Conservation (phyloP, 2,888 invertebrate species). For the Noctua pronuba region DNA sequence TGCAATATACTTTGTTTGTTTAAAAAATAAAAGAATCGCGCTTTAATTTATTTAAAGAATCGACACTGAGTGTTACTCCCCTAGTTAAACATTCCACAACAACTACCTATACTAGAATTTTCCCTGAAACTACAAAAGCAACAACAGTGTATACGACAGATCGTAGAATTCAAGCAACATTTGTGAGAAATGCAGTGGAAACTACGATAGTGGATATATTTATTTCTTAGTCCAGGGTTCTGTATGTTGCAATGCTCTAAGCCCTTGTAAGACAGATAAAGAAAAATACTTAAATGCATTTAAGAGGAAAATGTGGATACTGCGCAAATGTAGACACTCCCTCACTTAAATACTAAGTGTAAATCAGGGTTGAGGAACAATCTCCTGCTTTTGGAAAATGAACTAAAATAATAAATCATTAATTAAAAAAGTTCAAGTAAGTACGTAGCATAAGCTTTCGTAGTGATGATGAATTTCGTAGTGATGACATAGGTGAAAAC, state of each 20-base stretch:
- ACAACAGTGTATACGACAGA: conserved; percentile 28
- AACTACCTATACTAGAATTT: conserved; percentile 19
- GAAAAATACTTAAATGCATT: neutral
- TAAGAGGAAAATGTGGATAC: conserved; percentile 1
- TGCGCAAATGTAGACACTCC: neutral
- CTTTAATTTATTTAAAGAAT: conserved; percentile 44
- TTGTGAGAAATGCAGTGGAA: conserved; percentile 11
- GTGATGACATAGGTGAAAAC: neutral
- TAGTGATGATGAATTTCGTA: neutral
- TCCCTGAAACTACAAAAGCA: conserved; percentile 37
- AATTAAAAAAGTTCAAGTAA: too few species aligned
- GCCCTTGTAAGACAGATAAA: neutral
- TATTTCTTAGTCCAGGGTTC: conserved; percentile 11
- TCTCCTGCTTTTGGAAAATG: too few species aligned
- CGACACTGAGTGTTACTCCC: neutral
- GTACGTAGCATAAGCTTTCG: neutral
- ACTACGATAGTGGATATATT: conserved; percentile 7
- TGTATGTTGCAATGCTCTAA: neutral
- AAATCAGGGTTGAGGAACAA: neutral
- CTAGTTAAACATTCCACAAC: conserved; percentile 27
- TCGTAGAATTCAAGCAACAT: conserved; percentile 17
- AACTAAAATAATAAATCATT: too few species aligned
- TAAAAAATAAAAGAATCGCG: conserved; percentile 19
- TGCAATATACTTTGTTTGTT: conserved; percentile 7
- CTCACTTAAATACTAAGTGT: neutral